These are phyloP conservation scores for Manis javanica DNA, from an alignment of 2,797 vertebrate species.

Conservation along the genomic window DNA sequence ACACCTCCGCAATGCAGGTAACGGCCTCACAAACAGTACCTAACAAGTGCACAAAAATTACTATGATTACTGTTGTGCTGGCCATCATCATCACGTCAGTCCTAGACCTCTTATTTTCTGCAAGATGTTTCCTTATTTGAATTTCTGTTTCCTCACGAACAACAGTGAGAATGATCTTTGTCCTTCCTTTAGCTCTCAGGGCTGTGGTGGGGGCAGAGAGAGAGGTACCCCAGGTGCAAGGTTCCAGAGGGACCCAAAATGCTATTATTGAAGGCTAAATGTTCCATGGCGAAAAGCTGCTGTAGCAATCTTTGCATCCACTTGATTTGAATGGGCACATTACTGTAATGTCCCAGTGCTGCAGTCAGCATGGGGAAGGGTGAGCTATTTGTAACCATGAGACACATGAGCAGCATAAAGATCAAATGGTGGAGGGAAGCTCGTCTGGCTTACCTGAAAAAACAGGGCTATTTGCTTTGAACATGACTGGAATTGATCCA, in stretches of 20 bases:
- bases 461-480: constrained; percentile 6
- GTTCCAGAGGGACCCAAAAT: constrained; percentile 69
- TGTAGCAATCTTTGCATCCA: constrained; percentile 73
- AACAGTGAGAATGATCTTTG: not conserved
- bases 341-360: constrained; percentile 68
- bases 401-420: constrained; percentile 68
- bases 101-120: constrained; percentile 1
- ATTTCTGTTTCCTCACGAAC: constrained; percentile 25
- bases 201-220: not conserved
- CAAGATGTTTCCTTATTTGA: not conserved
- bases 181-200: not conserved
- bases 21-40: not conserved
- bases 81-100: not conserved
- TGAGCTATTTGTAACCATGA: constrained; percentile 71
- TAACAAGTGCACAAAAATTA: not conserved
- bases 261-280: constrained; percentile 78
- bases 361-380: constrained; percentile 32
- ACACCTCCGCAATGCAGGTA: too few species aligned
- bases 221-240: constrained; percentile 62
- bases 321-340: constrained; percentile 77
- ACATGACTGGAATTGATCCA: not conserved
- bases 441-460: constrained; percentile 45
- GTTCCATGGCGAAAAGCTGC: constrained; percentile 76
- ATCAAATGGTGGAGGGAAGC: constrained; percentile 51
- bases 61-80: too few species aligned